Evolutionary conservation across 1,140 invertebrate species (phyloP).

Genomic region (Atopsyche davidsoni): DNA sequence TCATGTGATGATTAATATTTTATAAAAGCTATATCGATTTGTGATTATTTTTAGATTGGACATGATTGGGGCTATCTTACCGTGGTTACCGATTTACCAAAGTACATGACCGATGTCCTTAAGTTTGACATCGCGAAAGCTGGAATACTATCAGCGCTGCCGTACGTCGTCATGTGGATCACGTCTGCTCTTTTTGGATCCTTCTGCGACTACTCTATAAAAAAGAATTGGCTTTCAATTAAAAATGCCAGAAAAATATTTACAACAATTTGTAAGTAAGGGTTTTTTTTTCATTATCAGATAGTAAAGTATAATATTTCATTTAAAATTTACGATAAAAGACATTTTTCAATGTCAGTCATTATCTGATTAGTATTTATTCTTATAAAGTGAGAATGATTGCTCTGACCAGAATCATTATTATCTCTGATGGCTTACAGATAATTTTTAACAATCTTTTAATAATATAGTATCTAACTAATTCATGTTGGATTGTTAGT

Average conservation of each 20-base stretch:
- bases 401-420: no score
- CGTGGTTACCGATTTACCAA: conserved; percentile 85
- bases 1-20: not conserved
- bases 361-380: no score
- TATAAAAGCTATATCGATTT: not conserved
- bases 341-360: no score
- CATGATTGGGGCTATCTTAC: conserved; percentile 95
- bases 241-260: conserved; percentile 65
- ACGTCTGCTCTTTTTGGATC: conserved; percentile 60
- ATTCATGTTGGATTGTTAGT: no score
- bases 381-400: no score
- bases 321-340: no score
- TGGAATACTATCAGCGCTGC: conserved; percentile 60
- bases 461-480: no score
- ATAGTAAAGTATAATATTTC: no score
- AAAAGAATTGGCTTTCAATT: conserved; percentile 50
- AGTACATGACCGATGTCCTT: conserved; percentile 85
- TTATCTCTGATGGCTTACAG: no score
- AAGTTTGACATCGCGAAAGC: conserved; percentile 74
- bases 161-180: conserved; percentile 70
- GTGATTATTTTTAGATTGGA: conserved; percentile 47
- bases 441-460: no score
- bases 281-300: no score
- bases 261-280: conserved; percentile 58
- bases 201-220: conserved; percentile 62